Conservation (phyloP, 2,888 invertebrate species). For the Tholera decimalis region DNA sequence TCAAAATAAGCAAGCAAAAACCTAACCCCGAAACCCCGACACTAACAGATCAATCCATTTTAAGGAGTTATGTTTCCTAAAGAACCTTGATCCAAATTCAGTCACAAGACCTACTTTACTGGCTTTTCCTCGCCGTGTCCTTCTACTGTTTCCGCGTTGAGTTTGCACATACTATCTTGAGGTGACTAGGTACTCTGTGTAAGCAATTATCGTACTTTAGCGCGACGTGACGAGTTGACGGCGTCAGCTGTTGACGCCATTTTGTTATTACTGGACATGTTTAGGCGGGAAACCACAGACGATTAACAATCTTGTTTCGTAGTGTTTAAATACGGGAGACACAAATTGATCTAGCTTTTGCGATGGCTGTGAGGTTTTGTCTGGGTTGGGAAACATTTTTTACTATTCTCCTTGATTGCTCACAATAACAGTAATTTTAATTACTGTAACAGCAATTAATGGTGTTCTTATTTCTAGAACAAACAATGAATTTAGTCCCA, state of each 20-base stretch:
- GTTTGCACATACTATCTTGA: conserved; percentile 26
- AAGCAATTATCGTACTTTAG: conserved; percentile 43
- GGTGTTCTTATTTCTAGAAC: neutral
- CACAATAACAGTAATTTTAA: too few relatives aligned
- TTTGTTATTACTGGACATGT: conserved; percentile 9
- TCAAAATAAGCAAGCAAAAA: neutral
- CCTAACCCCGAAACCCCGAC: too few relatives aligned
- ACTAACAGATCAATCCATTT: neutral
- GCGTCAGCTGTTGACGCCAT: conserved; percentile 35
- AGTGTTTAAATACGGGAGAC: neutral
- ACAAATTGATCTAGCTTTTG: neutral
- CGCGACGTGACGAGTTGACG: conserved; percentile 31
- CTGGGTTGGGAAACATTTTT: neutral
- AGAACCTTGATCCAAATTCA: conserved; percentile 43
- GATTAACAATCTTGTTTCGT: conserved; percentile 13
- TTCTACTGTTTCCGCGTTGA: conserved; percentile 53
- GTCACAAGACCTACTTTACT: conserved; percentile 3
- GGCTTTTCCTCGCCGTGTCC: conserved; percentile 50
- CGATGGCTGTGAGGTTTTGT: neutral
- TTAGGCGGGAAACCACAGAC: conserved; percentile 4
- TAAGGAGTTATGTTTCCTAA: neutral
- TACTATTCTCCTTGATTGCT: neutral
- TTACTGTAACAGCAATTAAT: too few relatives aligned
- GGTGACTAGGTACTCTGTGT: conserved; percentile 30
- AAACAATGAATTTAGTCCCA: neutral